A percentile compares a stretch with the other conserved stretches of the same genome.
Conservation (phyloP, 2,797 vertebrate genomes). For the Esox masquinongy region DNA sequence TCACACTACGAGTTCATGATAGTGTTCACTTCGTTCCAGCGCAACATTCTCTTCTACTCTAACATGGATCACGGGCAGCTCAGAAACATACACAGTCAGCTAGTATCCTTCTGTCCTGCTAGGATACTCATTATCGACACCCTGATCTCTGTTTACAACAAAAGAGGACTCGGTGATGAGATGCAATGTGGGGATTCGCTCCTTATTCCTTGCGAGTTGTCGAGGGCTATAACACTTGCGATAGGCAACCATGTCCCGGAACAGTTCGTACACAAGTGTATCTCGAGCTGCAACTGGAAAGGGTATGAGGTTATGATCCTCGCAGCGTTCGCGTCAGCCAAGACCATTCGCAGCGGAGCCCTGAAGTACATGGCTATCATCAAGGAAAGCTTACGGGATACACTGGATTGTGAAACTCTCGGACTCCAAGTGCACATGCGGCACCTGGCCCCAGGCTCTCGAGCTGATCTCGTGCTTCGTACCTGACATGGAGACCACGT, state of each 20-base stretch:
- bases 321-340: neutral
- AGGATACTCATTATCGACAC: neutral
- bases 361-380: neutral
- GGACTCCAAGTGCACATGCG: neutral
- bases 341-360: neutral
- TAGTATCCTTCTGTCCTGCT: neutral
- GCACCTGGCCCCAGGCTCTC: neutral
- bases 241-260: too few relatives aligned
- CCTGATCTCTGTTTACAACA: neutral
- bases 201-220: neutral
- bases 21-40: too few relatives aligned
- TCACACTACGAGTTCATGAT: too few relatives aligned
- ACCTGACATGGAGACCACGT: neutral
- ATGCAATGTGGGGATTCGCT: too few relatives aligned
- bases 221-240: neutral
- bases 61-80: too few relatives aligned
- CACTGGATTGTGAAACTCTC: neutral
- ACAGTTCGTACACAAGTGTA: neutral
- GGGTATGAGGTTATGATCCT: neutral
- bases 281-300: neutral
- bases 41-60: too few relatives aligned
- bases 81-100: neutral
- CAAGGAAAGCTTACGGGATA: neutral
- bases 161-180: neutral
- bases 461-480: neutral